These are phyloP conservation scores for Temnothorax nylanderi DNA, from an alignment of 1,140 invertebrate species.

Conservation along the genomic window DNA sequence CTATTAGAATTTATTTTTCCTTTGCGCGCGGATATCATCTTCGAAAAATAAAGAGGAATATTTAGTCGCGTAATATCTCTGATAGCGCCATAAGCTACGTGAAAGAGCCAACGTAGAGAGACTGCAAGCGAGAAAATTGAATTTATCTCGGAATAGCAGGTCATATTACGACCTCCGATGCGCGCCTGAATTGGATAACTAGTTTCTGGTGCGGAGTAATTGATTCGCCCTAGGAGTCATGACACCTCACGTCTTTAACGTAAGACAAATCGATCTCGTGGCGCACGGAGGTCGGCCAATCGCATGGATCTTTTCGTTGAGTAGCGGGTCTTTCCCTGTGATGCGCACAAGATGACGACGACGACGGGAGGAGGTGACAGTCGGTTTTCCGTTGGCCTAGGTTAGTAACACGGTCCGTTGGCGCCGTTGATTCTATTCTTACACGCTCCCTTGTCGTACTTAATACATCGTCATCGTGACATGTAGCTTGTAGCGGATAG, in stretches of 20 bases:
- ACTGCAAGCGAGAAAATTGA: constrained; percentile 21
- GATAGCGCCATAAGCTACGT: neutral
- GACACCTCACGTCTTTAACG: constrained; percentile 20
- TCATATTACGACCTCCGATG: constrained; percentile 10
- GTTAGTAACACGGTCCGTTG: constrained; percentile 77
- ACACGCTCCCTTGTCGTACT: constrained; percentile 55
- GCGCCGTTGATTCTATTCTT: constrained; percentile 78
- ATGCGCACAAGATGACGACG: neutral
- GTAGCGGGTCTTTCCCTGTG: neutral
- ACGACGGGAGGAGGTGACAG: neutral
- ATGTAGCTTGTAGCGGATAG: constrained; percentile 4
- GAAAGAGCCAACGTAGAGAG: neutral
- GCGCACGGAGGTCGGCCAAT: constrained; percentile 16
- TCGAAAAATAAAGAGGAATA: neutral
- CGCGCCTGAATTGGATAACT: constrained; percentile 62
- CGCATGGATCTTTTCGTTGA: neutral
- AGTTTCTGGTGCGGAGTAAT: constrained; percentile 63
- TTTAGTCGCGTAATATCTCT: neutral
- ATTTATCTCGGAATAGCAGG: constrained; percentile 24
- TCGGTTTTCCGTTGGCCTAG: constrained; percentile 77
- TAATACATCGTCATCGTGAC: constrained; percentile 25
- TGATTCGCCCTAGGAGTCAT: constrained; percentile 34
- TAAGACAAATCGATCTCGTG: constrained; percentile 62
- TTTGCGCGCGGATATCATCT: neutral
- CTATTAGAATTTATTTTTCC: neutral